Evolutionary conservation across 2,797 vertebrate species (phyloP).

Genomic region (Astyanax mexicanus): DNA sequence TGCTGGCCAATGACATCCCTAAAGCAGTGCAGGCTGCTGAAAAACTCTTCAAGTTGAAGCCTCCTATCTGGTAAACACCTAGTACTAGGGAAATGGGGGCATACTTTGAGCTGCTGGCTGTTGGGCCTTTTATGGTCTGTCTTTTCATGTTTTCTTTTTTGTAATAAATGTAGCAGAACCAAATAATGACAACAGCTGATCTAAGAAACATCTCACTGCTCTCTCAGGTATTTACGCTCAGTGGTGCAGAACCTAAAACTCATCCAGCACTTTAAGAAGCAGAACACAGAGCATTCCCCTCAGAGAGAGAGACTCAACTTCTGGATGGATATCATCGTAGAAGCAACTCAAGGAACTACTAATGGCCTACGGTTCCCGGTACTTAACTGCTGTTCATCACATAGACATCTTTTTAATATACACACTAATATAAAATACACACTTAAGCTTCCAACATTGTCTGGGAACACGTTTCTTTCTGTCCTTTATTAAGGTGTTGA

Average conservation of each 20-base stretch:
- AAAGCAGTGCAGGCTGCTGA: conserved; percentile 95
- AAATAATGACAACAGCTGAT: not conserved
- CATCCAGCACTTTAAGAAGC: conserved; percentile 93
- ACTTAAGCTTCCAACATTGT: not conserved
- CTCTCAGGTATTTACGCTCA: conserved; percentile 89
- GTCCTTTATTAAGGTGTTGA: conserved; percentile 83
- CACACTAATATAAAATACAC: not conserved
- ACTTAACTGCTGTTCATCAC: conserved; percentile 45
- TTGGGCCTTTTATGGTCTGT: not conserved
- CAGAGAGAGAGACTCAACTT: conserved; percentile 90
- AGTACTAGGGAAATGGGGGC: not conserved
- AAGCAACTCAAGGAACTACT: conserved; percentile 88
- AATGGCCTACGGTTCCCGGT: conserved; percentile 93
- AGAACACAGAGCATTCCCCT: conserved; percentile 84
- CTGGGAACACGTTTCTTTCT: conserved; percentile 2
- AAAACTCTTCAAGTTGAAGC: conserved; percentile 94
- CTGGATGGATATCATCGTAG: conserved; percentile 98
- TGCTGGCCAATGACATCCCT: conserved; percentile 88
- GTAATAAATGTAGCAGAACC: too few species aligned
- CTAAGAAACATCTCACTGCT: not conserved
- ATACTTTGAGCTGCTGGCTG: not conserved
- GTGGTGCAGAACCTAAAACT: conserved; percentile 94
- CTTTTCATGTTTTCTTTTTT: too few species aligned
- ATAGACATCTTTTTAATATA: not conserved
- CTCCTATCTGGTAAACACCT: conserved; percentile 88